These are phyloP conservation scores for Hoplias malabaricus DNA, from an alignment of 2,113 vertebrate genomes.

Conservation along the genomic window DNA sequence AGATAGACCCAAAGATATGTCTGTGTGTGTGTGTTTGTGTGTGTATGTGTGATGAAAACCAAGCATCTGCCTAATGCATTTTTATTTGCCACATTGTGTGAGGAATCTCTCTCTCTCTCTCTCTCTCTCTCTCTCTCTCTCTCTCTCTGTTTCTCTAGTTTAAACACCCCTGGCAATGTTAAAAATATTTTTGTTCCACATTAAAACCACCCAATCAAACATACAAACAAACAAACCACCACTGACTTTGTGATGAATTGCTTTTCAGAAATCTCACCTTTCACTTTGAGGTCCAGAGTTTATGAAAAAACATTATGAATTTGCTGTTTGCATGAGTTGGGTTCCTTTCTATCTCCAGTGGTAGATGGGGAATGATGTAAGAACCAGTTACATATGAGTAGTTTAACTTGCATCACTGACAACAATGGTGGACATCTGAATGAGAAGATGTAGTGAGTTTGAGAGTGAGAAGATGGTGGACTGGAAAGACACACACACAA, in stretches of 20 bases:
- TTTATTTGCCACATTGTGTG: slow-evolving; percentile 52
- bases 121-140: background rate
- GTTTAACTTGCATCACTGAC: background rate
- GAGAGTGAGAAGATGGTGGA: background rate
- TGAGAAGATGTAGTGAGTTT: background rate
- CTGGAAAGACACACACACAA: background rate
- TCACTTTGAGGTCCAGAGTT: too few relatives aligned
- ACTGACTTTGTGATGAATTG: slow-evolving; percentile 41
- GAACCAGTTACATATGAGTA: slow-evolving; percentile 2
- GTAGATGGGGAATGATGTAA: background rate
- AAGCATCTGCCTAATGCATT: slow-evolving; percentile 52
- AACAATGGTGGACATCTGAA: slow-evolving; percentile 2
- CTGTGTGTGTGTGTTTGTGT: slow-evolving; percentile 15
- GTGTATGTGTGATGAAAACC: slow-evolving; percentile 41
- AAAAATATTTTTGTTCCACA: too few relatives aligned
- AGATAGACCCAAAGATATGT: slow-evolving; percentile 25
- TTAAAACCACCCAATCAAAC: too few relatives aligned
- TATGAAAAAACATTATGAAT: background rate
- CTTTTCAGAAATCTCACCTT: background rate
- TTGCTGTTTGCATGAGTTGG: background rate
- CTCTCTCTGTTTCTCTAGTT: slow-evolving; percentile 31
- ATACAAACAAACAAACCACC: slow-evolving; percentile 50
- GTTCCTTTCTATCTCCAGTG: background rate
- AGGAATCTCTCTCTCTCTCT: background rate
- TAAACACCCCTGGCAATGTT: too few relatives aligned